Evolutionary conservation across 2,797 vertebrate genomes (phyloP).

Genomic region (Cygnus olor): DNA sequence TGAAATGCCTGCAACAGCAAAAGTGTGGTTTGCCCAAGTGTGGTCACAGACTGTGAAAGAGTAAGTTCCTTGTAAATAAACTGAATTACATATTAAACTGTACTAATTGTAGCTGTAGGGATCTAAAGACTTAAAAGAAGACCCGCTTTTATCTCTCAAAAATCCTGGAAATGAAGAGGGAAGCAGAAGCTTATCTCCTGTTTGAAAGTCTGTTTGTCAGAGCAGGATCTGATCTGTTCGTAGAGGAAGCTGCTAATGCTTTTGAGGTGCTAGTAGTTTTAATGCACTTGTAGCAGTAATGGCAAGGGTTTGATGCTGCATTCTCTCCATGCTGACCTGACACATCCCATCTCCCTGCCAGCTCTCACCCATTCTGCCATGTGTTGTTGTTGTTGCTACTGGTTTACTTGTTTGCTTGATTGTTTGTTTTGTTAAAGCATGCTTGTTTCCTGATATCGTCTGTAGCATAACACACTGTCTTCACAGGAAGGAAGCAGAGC

Average conservation of each 20-base stretch:
- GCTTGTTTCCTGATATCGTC: not conserved
- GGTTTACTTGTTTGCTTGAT: too few relatives aligned
- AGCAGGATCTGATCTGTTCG: not conserved
- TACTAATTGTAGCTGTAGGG: not conserved
- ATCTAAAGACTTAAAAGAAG: not conserved
- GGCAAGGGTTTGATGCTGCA: not conserved
- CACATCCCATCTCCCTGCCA: fast-evolving
- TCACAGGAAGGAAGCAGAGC: not conserved
- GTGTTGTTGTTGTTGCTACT: too few relatives aligned
- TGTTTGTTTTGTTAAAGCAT: not conserved
- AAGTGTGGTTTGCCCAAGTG: not conserved
- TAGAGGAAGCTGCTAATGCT: not conserved
- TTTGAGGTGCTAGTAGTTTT: not conserved
- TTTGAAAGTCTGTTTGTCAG: not conserved
- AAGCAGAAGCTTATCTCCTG: not conserved
- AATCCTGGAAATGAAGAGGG: not conserved
- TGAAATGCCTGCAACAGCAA: not conserved
- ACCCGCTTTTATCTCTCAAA: not conserved
- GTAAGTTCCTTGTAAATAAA: not conserved
- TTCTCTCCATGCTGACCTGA: not conserved
- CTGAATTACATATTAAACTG: not conserved
- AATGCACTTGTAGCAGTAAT: not conserved
- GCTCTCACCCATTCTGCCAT: not conserved
- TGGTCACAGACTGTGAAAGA: not conserved
- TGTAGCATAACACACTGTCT: not conserved